These are phyloP conservation scores for Litocranius walleri DNA, from an alignment of 2,113 vertebrate genomes.

Conservation along the genomic window DNA sequence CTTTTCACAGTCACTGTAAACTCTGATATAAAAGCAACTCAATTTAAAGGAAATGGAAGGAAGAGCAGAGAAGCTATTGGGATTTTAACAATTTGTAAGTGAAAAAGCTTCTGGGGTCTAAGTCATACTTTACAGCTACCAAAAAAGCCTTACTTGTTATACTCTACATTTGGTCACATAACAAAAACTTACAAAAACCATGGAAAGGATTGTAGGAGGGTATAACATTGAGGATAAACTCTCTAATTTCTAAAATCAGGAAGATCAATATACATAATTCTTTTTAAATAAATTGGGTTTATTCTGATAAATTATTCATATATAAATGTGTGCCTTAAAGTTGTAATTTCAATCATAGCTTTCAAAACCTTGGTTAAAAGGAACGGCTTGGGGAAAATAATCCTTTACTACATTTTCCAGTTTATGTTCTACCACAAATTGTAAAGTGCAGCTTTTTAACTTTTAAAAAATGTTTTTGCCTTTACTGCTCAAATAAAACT, in stretches of 20 bases:
- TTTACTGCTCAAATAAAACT: background rate
- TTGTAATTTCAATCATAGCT: background rate
- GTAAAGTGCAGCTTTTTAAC: background rate
- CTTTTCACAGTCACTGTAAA: background rate
- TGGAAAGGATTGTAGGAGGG: background rate
- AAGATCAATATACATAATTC: background rate
- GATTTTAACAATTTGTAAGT: background rate
- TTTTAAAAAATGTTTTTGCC: background rate
- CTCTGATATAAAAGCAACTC: background rate
- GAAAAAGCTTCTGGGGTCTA: too few species aligned
- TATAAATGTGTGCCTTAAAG: background rate
- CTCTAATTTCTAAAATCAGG: background rate
- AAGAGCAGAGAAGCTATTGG: background rate
- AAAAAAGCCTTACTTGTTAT: background rate
- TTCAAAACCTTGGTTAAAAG: background rate
- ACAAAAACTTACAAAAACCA: background rate
- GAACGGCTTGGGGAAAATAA: rapidly evolving
- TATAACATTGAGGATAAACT: background rate
- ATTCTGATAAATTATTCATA: conserved; percentile 19
- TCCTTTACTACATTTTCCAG: background rate
- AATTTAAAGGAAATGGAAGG: background rate
- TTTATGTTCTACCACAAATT: background rate
- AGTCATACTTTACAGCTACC: background rate
- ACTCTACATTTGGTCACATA: background rate
- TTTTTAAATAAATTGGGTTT: background rate